Evolutionary conservation across 2,888 invertebrate species (phyloP).

Genomic region (Atrina japonica): DNA sequence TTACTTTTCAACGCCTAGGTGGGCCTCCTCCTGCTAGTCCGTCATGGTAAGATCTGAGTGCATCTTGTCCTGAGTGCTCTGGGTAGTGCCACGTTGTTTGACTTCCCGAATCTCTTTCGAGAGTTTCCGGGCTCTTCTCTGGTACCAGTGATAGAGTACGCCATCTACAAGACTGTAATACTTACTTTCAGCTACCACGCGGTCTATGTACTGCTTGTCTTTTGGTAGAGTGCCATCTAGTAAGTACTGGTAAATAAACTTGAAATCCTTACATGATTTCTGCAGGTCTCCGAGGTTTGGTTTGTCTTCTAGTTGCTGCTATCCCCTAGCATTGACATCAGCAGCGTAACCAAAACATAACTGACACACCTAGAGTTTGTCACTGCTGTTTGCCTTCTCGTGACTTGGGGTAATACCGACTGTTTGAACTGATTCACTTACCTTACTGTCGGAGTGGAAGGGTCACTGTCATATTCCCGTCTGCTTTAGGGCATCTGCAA

Average conservation of each 20-base stretch:
- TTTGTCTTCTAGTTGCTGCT: background rate
- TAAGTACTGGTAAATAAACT: slow-evolving; percentile 26
- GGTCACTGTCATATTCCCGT: slow-evolving; percentile 6
- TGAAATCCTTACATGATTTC: slow-evolving; percentile 30
- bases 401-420: background rate
- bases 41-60: too few relatives aligned
- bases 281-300: slow-evolving; percentile 6
- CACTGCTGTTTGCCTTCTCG: background rate
- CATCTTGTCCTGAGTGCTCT: too few relatives aligned
- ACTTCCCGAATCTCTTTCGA: too few relatives aligned
- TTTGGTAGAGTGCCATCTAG: slow-evolving; percentile 17
- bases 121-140: slow-evolving; percentile 3
- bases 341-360: slow-evolving; percentile 7
- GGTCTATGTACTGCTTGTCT: slow-evolving; percentile 8
- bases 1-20: too few relatives aligned
- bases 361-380: slow-evolving; percentile 7
- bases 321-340: background rate
- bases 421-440: slow-evolving; percentile 7
- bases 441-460: too few relatives aligned
- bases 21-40: too few relatives aligned
- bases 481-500: slow-evolving; percentile 18
- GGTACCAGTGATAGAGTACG: slow-evolving; percentile 9
- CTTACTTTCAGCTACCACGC: slow-evolving; percentile 23
- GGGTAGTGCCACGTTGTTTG: too few relatives aligned
- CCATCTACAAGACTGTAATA: slow-evolving; percentile 26